Percentiles rank a stretch among this genome's conserved stretches.
phyloP scores from a whole-genome alignment of 2,797 vertebrate genomes.

The Pangasius djambal region DNA sequence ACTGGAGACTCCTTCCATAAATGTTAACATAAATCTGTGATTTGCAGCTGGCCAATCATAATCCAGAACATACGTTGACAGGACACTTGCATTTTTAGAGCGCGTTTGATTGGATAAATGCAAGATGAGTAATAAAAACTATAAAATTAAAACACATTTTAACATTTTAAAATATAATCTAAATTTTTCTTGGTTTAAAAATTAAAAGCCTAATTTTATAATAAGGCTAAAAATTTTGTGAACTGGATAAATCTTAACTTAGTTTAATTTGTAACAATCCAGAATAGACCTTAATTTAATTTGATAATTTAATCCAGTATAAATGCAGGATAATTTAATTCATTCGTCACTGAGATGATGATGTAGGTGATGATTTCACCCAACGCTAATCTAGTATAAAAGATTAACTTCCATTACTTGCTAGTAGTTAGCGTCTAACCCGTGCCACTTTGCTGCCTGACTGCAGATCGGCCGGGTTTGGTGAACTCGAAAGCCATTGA shows the following conservation, averaged over 20 bases:
- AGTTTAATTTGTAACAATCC: no score
- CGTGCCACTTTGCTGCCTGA: not conserved
- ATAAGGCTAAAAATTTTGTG: not conserved
- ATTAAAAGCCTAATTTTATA: not conserved
- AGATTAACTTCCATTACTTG: not conserved
- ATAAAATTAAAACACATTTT: not conserved
- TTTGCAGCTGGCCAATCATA: not conserved
- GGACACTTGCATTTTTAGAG: not conserved
- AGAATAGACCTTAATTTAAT: not conserved
- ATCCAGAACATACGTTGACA: not conserved
- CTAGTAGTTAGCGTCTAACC: no score
- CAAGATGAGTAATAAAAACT: not conserved
- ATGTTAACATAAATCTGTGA: no score
- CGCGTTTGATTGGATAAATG: not conserved
- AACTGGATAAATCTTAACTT: not conserved
- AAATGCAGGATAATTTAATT: not conserved
- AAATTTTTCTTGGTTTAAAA: not conserved
- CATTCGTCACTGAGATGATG: not conserved
- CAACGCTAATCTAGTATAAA: not conserved
- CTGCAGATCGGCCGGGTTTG: constrained; percentile 77
- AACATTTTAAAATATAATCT: no score
- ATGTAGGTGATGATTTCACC: not conserved
- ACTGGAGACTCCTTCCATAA: no score
- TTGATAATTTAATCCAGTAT: not conserved
- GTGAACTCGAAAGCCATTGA: constrained; percentile 79